These are phyloP conservation scores for Parapsyche elsis DNA, from an alignment of 1,140 invertebrate genomes.

Conservation along the genomic window DNA sequence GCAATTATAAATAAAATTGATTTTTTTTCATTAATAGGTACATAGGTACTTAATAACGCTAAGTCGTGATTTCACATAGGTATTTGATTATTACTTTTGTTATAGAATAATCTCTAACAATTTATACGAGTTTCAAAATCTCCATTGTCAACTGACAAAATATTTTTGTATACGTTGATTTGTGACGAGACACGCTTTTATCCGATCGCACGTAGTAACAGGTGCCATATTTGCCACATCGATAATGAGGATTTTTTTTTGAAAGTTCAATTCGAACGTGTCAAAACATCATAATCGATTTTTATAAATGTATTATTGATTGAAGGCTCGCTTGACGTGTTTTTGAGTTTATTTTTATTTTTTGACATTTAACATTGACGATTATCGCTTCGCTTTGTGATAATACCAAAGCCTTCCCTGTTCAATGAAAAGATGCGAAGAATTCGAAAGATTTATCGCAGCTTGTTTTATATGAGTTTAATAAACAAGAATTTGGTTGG, in stretches of 20 bases:
- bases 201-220: neutral
- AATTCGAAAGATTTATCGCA: no score
- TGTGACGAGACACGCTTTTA: constrained; percentile 5
- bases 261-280: neutral
- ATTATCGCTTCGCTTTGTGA: neutral
- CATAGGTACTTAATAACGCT: no score
- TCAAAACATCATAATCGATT: constrained; percentile 22
- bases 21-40: no score
- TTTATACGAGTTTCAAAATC: neutral
- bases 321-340: neutral
- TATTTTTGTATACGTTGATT: neutral
- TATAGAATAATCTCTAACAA: neutral
- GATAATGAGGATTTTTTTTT: constrained; percentile 19
- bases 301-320: neutral
- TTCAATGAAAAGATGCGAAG: no score
- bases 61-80: no score
- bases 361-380: neutral
- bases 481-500: no score
- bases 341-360: neutral
- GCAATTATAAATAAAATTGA: no score
- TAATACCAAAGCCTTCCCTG: no score
- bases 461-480: no score
- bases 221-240: constrained; percentile 1
- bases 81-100: no score
- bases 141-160: neutral